These are phyloP conservation scores for Eupristina koningsbergeri DNA, from an alignment of 1,140 invertebrate genomes.

Conservation along the genomic window DNA sequence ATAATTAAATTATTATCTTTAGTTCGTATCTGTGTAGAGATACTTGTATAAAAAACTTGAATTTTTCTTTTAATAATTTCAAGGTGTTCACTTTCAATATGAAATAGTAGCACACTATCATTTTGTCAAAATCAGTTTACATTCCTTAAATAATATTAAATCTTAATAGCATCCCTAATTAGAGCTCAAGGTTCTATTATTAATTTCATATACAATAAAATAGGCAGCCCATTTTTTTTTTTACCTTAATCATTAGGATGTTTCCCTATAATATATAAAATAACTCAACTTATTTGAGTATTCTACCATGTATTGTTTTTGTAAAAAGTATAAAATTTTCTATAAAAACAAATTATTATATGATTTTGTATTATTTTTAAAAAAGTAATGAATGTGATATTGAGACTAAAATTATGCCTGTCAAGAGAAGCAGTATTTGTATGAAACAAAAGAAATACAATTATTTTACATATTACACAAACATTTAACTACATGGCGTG, in stretches of 20 bases:
- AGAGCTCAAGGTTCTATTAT: background rate
- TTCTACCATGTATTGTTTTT: conserved; percentile 13
- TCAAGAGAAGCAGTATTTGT: conserved; percentile 49
- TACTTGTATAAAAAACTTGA: conserved; percentile 23
- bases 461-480: conserved; percentile 47
- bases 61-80: conserved; percentile 3
- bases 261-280: background rate
- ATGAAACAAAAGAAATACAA: conserved; percentile 44
- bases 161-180: conserved; percentile 5
- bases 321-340: conserved; percentile 17
- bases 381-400: conserved; percentile 42
- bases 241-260: background rate
- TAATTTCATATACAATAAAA: background rate
- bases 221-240: conserved; percentile 15
- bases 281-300: conserved; percentile 11
- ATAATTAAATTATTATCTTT: conserved; percentile 43
- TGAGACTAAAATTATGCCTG: conserved; percentile 47
- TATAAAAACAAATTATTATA: conserved; percentile 13
- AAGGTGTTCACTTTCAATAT: conserved; percentile 22
- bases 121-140: conserved; percentile 38
- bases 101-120: conserved; percentile 8
- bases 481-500: conserved; percentile 22
- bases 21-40: background rate
- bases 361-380: conserved; percentile 29
- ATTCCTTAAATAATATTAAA: conserved; percentile 37